Evolutionary conservation across 2,113 vertebrate genomes (phyloP).

Genomic region (Stictonetta naevosa): DNA sequence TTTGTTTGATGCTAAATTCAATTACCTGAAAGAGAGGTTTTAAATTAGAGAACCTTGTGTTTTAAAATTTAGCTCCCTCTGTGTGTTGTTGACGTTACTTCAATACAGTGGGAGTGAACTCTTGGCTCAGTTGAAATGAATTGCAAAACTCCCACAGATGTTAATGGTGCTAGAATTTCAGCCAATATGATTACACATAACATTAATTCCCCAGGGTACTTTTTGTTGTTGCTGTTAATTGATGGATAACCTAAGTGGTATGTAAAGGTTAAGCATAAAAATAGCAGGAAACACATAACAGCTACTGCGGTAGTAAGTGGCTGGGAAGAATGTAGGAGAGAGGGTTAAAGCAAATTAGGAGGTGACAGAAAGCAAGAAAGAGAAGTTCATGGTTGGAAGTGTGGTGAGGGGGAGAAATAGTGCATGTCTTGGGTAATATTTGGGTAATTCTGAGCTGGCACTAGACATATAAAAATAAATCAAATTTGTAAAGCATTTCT

Average conservation of each 20-base stretch:
- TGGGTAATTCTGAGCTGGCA: background rate
- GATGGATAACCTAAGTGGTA: background rate
- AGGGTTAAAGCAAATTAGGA: background rate
- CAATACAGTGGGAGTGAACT: background rate
- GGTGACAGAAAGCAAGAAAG: background rate
- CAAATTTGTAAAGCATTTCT: background rate
- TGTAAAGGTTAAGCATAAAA: background rate
- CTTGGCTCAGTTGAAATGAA: background rate
- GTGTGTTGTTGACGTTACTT: background rate
- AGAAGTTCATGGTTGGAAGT: background rate
- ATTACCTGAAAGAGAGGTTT: background rate
- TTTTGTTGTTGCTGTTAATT: background rate
- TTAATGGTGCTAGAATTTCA: background rate
- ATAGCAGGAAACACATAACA: background rate
- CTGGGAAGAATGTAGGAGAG: background rate
- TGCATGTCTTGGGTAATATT: background rate
- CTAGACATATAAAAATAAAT: accelerated
- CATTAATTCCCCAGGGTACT: background rate
- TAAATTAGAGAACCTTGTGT: background rate
- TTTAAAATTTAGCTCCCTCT: background rate
- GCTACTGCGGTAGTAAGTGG: background rate
- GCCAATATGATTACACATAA: background rate
- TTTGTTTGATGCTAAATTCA: background rate
- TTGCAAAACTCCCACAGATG: background rate
- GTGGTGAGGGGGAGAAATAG: accelerated